Evolutionary conservation across 2,113 vertebrate species (phyloP).

Genomic region (Catharus fuscescens): DNA sequence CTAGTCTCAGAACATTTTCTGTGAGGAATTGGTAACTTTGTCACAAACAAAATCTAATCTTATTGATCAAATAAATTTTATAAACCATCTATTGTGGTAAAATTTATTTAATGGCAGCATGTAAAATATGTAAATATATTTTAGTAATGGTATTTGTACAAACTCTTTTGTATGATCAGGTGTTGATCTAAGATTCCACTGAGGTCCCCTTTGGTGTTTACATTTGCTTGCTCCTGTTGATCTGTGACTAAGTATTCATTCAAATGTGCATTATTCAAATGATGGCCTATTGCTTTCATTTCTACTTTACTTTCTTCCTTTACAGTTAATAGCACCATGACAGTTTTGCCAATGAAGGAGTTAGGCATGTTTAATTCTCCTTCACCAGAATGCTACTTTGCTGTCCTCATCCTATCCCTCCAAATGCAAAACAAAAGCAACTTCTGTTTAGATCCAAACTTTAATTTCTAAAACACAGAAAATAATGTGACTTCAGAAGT

Average conservation of each 20-base stretch:
- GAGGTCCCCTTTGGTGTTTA: neutral
- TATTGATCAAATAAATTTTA: neutral
- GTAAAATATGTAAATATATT: neutral
- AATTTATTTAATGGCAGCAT: neutral
- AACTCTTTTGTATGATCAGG: neutral
- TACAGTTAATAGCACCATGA: neutral
- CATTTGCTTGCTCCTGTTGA: conserved; percentile 10
- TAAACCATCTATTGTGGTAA: neutral
- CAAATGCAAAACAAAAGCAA: neutral
- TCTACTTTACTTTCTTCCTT: neutral
- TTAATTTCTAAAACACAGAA: neutral
- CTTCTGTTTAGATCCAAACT: neutral
- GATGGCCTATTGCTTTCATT: conserved; percentile 27
- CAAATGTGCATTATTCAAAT: conserved; percentile 7
- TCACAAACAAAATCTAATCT: neutral
- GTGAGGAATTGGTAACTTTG: neutral
- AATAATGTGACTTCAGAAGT: neutral
- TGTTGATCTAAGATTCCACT: neutral
- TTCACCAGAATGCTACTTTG: neutral
- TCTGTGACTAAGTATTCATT: conserved; percentile 27
- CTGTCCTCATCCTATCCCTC: neutral
- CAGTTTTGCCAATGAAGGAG: neutral
- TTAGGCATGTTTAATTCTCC: neutral
- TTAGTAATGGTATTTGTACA: neutral
- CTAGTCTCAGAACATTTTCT: neutral